Base-by-base conservation (phyloP, 2,888 invertebrate genomes). In the Meandrusa payeni region DNA sequence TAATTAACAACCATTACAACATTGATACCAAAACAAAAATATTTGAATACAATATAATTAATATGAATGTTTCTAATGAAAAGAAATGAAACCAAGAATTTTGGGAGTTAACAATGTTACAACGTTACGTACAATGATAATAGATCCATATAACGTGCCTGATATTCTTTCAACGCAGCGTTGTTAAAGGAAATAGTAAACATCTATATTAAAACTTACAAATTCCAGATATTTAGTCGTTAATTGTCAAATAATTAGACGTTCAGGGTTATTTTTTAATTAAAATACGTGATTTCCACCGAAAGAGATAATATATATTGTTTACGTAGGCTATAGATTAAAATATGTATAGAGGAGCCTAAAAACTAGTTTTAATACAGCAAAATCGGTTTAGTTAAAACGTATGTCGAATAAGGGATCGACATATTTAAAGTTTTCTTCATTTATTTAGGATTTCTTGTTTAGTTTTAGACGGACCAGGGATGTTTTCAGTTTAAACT, bases 281-380 rank as follows among this genome's bases (percentile, higher is more conserved):
- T 37, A 24, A 31, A 36, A 31, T 29, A 36, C 23, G 17, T 28
- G 37, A 22, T 48, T 26, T 54, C 58, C 58, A 58, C 58, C 58
- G 57, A 57, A 44, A 51, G 47, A 53, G 51, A 52, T 58, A 58
- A 56, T 57, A 58, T 58, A 58, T 57, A 48, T 48, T 52, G 15
- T 44, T 47, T 49, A 45, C 31, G 12, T 44, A 33, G 23, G 9
- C 12, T n/a, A 33, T 48, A 46, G 34, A 22, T 41, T 52, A 51
- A 47, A 32, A 5, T 45, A 47, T 37, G 3, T 38, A 4, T 13
- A 33, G 20, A 27, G 24, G 23, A 22, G n/a, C n/a, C 22, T 20
- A 19, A 29, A 7, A 27, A 7, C 11, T 39, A 40, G 32, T 12
- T 45, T 27, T 12, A 34, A 22, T 13, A 29, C n/a, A 5, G 17